phyloP scores from a whole-genome alignment of 2,888 invertebrate genomes.

The Cantharis nigra region DNA sequence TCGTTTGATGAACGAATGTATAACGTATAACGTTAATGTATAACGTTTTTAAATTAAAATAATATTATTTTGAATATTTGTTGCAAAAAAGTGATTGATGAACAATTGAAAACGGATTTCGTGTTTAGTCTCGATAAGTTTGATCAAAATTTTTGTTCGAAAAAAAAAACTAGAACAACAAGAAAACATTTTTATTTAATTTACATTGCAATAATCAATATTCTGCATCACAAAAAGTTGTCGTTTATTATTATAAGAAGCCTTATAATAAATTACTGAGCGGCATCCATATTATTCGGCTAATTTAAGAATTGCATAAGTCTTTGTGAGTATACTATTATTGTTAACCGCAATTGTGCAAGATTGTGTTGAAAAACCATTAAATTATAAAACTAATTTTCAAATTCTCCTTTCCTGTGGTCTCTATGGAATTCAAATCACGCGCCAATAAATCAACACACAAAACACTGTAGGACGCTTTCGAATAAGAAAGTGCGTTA shows the following conservation, averaged over 20 bases:
- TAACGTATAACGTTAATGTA: no score
- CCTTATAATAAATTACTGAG: not conserved
- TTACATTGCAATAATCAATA: not conserved
- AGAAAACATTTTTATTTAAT: no score
- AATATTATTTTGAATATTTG: no score
- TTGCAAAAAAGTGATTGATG: no score
- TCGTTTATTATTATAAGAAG: not conserved
- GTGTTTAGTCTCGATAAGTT: no score
- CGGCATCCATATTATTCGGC: slow-evolving; percentile 2
- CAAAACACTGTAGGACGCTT: slow-evolving; percentile 46
- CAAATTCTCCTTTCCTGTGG: slow-evolving; percentile 41
- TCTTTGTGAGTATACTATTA: not conserved
- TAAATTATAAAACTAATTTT: slow-evolving; percentile 45
- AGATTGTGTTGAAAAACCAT: slow-evolving; percentile 12
- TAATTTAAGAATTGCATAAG: slow-evolving; percentile 9
- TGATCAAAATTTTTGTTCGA: no score
- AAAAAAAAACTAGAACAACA: no score
- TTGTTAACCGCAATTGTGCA: slow-evolving; percentile 16
- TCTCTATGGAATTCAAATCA: slow-evolving; percentile 48
- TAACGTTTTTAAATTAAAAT: no score
- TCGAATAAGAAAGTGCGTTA: slow-evolving; percentile 50
- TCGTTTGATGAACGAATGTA: no score
- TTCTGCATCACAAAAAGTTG: not conserved
- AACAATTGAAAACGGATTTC: no score
- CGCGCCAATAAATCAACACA: slow-evolving; percentile 50